Evolutionary conservation across 1,140 invertebrate species (phyloP), one percentile per base, ranked within the genome.

Genomic region (Penaeus indicus): DNA sequence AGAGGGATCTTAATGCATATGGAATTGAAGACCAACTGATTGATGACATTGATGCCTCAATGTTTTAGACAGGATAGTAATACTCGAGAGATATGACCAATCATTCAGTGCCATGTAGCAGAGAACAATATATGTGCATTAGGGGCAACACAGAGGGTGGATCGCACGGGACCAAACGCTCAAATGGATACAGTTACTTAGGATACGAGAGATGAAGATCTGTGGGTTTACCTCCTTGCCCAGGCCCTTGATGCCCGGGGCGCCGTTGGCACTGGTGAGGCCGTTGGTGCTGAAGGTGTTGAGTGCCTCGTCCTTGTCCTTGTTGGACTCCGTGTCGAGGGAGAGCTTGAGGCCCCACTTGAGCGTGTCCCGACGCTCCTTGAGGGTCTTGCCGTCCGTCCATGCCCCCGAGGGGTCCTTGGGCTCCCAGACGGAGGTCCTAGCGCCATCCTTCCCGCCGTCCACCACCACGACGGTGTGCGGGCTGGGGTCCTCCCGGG

Each of bases 171-270:
- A 54, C 54, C 54, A 54, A 8, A 54, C n/a, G 67, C 5, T 25
- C 67, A n/a, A 32, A 21, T 25, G 67, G 67, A 72, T 21, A 72
- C 67, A 22, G 67, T 25, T 72, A 19, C 67, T 13, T 25, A 32
- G 32, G 32, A 19, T 72, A 98, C 92, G 98, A 94, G 91, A 98
- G 97, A 97, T 98, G 94, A 0, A 94, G 93, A 89, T 21, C 21
- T 54, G 18, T 42, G 47, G 64, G n/a, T 83, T 89, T 91, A 91
- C 90, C 90, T 91, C 90, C 84, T 91, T 91, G 90, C 90, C 90
- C n/a, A 91, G 78, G 64, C 89, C 89, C 63, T 91, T 91, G 67
- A 89, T 88, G n/a, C 90, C 90, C 21, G 90, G 90, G 19, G 90
- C 90, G 22, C 90, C 90, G 64, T 91, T 91, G 62, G 90, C 88